phyloP scores from a whole-genome alignment of 1,140 invertebrate genomes.

The Drosophila yakuba region DNA sequence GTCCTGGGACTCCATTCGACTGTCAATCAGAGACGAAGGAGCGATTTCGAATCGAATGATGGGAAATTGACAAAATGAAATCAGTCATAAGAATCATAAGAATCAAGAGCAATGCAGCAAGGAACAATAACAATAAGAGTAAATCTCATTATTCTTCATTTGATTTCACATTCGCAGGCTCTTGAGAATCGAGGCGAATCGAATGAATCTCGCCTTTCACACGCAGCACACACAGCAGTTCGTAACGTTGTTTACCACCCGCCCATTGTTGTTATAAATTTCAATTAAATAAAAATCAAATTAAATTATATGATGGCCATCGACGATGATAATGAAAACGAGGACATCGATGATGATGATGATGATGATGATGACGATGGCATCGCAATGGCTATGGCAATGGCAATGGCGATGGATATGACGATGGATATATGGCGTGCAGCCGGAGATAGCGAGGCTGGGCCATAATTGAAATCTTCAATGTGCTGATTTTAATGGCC shows the following conservation, averaged over 20 bases:
- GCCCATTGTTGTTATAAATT: slow-evolving; percentile 74
- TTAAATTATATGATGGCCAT: slow-evolving; percentile 70
- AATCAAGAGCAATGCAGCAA: slow-evolving; percentile 34
- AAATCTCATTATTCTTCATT: slow-evolving; percentile 78
- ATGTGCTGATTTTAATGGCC: slow-evolving; percentile 66
- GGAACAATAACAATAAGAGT: slow-evolving; percentile 55
- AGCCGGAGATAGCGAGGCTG: slow-evolving; percentile 11
- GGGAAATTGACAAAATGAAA: slow-evolving; percentile 56
- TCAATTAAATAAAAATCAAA: slow-evolving; percentile 78
- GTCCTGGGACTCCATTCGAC: slow-evolving; percentile 32
- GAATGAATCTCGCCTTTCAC: slow-evolving; percentile 56
- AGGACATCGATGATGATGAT: slow-evolving; percentile 1
- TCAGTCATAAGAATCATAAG: slow-evolving; percentile 55
- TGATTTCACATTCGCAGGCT: slow-evolving; percentile 67
- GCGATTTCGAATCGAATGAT: slow-evolving; percentile 41
- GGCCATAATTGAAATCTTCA: slow-evolving; percentile 69
- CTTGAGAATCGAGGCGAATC: slow-evolving; percentile 27
- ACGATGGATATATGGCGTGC: slow-evolving; percentile 26
- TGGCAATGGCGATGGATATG: not conserved
- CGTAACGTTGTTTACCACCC: slow-evolving; percentile 47
- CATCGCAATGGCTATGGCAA: slow-evolving; percentile 1
- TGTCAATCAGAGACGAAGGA: slow-evolving; percentile 40
- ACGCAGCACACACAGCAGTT: slow-evolving; percentile 16
- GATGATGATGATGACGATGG: slow-evolving; percentile 7
- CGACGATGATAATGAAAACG: slow-evolving; percentile 37